Base-by-base conservation (phyloP, 2,113 vertebrate species). In the Rhegmatorhina hoffmannsi region DNA sequence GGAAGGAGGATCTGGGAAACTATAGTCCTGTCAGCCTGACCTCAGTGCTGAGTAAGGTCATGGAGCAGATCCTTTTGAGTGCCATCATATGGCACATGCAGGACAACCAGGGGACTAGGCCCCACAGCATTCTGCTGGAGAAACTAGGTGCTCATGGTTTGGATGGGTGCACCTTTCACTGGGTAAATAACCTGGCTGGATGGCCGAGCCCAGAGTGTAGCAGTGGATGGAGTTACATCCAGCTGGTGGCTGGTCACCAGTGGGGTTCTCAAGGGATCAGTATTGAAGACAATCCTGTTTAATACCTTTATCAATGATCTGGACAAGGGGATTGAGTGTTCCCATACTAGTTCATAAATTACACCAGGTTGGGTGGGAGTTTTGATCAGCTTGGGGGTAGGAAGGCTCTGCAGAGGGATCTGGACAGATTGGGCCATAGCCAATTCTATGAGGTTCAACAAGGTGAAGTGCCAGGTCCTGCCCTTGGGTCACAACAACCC, bases 81-180 rank as follows among this genome's bases (percentile, higher is more conserved):
- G 21, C 9, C 40, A 56, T 49, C 0, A 0, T 21, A 31, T 14
- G 43, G 43, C 23, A 72, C 11, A 9, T 2, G 1, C 50, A 90
- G 23, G 26, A 58, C 34, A 70, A 36, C 10, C 31, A 56, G 34
- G 49, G 6, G 4, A 55, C 7, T 40, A 3, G 11, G 25, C 72
- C 63, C 68, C 53, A 40, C 14, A 40, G 46, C 52, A 47, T 34
- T 53, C 20, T 59, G 9, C 66, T 67, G 3, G 8, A 73, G 38
- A 85, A 53, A 47, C 17, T 9, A 8, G 29, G n/a, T 79, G 20
- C 25, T 43, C 15, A 33, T 47, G 53, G 29, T 47, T 79, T 79
- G 11, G 29, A 53, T 49, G 52, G 29, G 47, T 67, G 20, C 17
- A 29, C 17, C 50, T 11, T 73, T 79, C 38, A 47, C 59, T 40